Evolutionary conservation across 2,888 invertebrate genomes (phyloP), one percentile per base, ranked within the genome.

Genomic region (Melinaea marsaeus): DNA sequence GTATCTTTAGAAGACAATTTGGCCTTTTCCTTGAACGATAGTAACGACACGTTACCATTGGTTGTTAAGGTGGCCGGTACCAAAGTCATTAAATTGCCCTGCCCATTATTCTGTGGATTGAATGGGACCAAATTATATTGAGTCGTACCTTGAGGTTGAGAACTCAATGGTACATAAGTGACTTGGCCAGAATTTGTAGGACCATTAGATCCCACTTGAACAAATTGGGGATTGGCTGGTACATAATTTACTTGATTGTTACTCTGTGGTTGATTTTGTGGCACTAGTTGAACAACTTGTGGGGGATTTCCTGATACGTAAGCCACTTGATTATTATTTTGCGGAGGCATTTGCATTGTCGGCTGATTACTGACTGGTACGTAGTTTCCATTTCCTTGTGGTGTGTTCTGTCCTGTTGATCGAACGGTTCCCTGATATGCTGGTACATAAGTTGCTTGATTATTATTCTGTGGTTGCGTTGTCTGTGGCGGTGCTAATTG

Each of bases 401-500:
- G 33, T 33, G 55, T 55, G 33, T 11, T 55, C 33, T 11, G 55
- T 13, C 33, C 35, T 55, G 35, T 6, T 33, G 13, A 32, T 55
- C 32, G 55, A 34, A 55, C 33, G 13, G n/a, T 32, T 55, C 34
- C 35, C 22, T 34, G 55, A 32, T 13, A 32, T 33, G 9, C 22
- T 55, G 55, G 55, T 13, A 48, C 48, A 48, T 48, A 48, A 22
- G n/a, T 4, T 7, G n/a, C 48, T 51, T 7, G 32, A 51, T 22
- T 22, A 11, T 51, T 51, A 32, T 51, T 51, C 7, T 22, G 51
- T 2, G 32, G 51, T n/a, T 22, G 51, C 32, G 9, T 51, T 51
- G 22, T 22, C 22, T 22, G 22, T 22, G 22, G 51, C 7, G 54
- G 58, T 13, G 37, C 54, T 37, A 62, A 45, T 46, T 58, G 34